Percentiles rank a stretch among this genome's conserved stretches.
phyloP scores from a whole-genome alignment of 2,113 vertebrate species.

The Alexandromys fortis region DNA sequence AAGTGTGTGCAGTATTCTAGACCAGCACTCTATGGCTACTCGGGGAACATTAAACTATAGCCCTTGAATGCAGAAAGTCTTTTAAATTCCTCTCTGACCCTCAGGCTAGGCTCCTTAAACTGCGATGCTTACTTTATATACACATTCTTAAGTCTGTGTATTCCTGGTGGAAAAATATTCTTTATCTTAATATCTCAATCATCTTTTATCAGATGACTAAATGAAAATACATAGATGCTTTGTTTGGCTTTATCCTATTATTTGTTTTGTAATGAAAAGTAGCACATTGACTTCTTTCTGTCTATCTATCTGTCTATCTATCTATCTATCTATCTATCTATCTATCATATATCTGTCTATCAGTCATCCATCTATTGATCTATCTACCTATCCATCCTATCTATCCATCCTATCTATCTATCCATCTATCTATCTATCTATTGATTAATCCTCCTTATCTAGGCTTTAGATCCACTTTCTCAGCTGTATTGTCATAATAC shows the following conservation, averaged over 20 bases:
- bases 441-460: neutral
- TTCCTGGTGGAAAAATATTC: slow-evolving; percentile 13
- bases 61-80: slow-evolving; percentile 27
- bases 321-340: neutral
- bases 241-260: neutral
- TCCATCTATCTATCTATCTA: neutral
- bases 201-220: neutral
- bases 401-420: neutral
- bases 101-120: neutral
- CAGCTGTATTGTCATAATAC: neutral
- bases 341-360: neutral
- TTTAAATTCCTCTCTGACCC: slow-evolving; percentile 35
- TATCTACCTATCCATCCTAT: no score
- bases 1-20: slow-evolving; percentile 35
- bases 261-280: slow-evolving; percentile 34
- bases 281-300: neutral
- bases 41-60: slow-evolving; percentile 55
- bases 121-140: neutral
- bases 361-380: neutral
- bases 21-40: slow-evolving; percentile 23
- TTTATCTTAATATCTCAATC: neutral
- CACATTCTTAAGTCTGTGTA: neutral
- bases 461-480: neutral
- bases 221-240: neutral
- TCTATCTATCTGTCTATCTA: neutral